Conservation (phyloP, 1,140 invertebrate genomes). For the Heterodera carotae region DNA sequence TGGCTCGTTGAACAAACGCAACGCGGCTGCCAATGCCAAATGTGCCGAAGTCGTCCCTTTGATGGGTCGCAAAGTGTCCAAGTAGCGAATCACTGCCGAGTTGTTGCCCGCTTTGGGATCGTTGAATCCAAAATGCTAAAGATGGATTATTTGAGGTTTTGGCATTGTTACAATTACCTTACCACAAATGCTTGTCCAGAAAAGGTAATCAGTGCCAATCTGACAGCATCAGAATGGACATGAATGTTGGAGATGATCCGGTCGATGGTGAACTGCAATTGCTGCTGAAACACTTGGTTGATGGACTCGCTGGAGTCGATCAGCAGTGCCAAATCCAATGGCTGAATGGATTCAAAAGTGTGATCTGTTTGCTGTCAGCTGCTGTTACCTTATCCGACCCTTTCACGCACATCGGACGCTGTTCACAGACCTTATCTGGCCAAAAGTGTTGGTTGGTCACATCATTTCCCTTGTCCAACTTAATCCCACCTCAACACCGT, state of each 20-base stretch:
- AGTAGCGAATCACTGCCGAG: conserved; percentile 50
- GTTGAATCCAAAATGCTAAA: conserved; percentile 59
- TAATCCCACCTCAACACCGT: conserved; percentile 50
- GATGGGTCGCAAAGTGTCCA: conserved; percentile 56
- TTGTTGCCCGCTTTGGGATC: conserved; percentile 55
- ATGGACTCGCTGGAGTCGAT: conserved; percentile 64
- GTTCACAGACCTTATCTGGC: conserved; percentile 53
- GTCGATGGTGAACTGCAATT: conserved; percentile 58
- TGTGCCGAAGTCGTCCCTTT: conserved; percentile 63
- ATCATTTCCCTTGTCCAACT: not conserved
- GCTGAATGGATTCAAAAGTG: too few relatives aligned
- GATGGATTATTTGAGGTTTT: not conserved
- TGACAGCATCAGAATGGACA: conserved; percentile 62
- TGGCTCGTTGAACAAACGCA: conserved; percentile 51
- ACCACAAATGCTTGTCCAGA: conserved; percentile 57
- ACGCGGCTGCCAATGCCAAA: conserved; percentile 54
- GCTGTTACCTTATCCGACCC: conserved; percentile 6
- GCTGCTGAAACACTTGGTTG: conserved; percentile 58
- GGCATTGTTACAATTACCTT: not conserved
- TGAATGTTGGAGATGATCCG: conserved; percentile 61
- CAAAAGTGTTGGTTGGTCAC: not conserved
- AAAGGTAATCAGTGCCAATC: conserved; percentile 60
- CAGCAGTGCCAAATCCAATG: conserved; percentile 57
- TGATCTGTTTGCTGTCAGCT: too few relatives aligned
- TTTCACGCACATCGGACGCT: conserved; percentile 44